Base-by-base conservation (phyloP, 2,797 vertebrate species). In the Aplochiton taeniatus region DNA sequence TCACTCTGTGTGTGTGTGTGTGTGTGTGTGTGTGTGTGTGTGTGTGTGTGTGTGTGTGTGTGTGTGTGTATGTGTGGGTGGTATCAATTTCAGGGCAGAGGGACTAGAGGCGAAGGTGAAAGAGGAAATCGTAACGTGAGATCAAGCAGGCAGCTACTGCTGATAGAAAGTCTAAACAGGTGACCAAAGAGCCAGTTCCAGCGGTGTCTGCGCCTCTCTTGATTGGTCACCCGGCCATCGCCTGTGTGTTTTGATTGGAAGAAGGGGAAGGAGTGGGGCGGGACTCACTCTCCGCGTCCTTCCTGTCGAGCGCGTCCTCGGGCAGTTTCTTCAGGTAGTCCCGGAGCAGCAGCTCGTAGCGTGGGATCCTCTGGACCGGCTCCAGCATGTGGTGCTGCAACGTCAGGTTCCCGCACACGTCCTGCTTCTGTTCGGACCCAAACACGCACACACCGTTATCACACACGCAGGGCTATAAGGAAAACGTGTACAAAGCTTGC, bases 381-480 rank as follows among this genome's bases (percentile, higher is more conserved):
- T 98, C 97, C 72, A 99, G 85, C 97, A 98, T 99, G 85, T 98
- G 97, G 79, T 99, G 97, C 88, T 98, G 97, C 79, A 99, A 78
- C 0, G 96, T 99, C 87, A 99, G 85, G 82, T 95, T 98, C 66
- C 97, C 97, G 54, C 97, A 98, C 58, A 96, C 94, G 9, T 96
- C 96, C 78, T 98, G 94, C 83, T 95, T 97, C 97, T 98, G 91
- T 52, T 10, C 43, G 55, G 59, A 47, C 31, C 1, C 31, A 31
- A 2, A 18, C 8, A 10, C 9, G 48, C 16, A 56, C 41, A 44
- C 43, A 20, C 20, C 19, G 9, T 11, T 41, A 13, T 50, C 9
- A 47, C 54, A 52, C 17, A 10, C 31, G 31, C 41, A 46, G 19
- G n/a, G 45, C 49, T 9, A 44, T 48, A 46, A 41, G 11, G 13